A percentile compares a stretch with the other conserved stretches of the same genome.
These are phyloP conservation scores for Pelecanoides urinatrix DNA, from an alignment of 2,113 vertebrate genomes.

Conservation along the genomic window DNA sequence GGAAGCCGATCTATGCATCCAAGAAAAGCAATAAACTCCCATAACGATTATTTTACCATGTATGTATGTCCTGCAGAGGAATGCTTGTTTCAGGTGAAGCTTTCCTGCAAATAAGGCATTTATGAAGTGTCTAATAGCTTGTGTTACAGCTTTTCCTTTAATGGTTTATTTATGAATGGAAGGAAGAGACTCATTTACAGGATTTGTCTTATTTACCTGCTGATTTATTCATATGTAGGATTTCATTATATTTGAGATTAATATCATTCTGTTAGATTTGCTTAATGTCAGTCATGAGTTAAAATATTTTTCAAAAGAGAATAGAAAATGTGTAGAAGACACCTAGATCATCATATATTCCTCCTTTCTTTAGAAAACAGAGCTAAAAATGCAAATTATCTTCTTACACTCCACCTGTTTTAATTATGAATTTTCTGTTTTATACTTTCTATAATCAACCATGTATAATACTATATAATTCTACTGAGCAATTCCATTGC, in stretches of 20 bases:
- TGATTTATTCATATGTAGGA: background rate
- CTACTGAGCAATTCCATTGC: background rate
- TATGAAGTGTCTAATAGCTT: background rate
- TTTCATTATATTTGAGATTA: background rate
- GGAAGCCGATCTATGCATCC: background rate
- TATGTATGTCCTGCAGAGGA: background rate
- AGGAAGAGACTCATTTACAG: background rate
- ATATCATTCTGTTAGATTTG: background rate
- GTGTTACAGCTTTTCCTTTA: background rate
- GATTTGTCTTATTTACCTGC: background rate
- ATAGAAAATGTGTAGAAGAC: background rate
- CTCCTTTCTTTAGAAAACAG: background rate
- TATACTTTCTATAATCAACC: background rate
- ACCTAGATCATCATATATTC: background rate
- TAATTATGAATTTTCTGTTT: background rate
- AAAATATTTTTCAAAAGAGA: background rate
- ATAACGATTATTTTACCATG: background rate
- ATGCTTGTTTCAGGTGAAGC: background rate
- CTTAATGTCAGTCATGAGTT: background rate
- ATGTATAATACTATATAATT: background rate
- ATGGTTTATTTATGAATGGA: background rate
- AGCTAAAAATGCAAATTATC: background rate
- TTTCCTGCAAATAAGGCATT: background rate
- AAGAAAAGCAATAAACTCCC: background rate
- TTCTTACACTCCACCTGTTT: background rate